phyloP scores from a whole-genome alignment of 2,797 vertebrate species.

The Takifugu rubripes region DNA sequence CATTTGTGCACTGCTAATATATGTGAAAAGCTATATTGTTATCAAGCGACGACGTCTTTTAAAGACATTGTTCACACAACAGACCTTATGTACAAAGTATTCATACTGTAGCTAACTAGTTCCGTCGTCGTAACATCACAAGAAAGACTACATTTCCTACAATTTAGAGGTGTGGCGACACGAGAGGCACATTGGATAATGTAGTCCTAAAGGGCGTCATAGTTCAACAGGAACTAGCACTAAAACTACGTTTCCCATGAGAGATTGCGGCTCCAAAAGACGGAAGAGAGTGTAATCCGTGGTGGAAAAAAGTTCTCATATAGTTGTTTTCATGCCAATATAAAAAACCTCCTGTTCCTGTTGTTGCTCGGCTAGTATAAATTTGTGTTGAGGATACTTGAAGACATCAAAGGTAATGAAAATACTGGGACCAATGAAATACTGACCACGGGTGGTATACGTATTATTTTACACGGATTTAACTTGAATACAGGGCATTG shows the following conservation, averaged over 20 bases:
- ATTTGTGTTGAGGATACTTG: slow-evolving; percentile 23
- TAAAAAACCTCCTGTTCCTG: slow-evolving; percentile 33
- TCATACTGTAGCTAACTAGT: slow-evolving; percentile 4
- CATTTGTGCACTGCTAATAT: neutral
- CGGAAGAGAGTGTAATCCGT: slow-evolving; percentile 53
- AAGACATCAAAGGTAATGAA: slow-evolving; percentile 46
- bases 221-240: rapidly evolving
- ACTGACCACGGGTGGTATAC: neutral
- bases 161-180: rapidly evolving
- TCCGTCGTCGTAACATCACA: slow-evolving; percentile 49
- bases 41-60: neutral
- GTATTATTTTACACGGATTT: neutral
- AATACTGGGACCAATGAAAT: neutral
- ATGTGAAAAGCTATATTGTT: slow-evolving; percentile 4
- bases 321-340: slow-evolving; percentile 51
- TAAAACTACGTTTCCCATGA: slow-evolving; percentile 51
- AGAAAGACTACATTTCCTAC: slow-evolving; percentile 43
- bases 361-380: slow-evolving; percentile 13
- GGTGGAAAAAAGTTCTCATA: slow-evolving; percentile 71
- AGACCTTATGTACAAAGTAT: too few species aligned
- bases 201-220: slow-evolving; percentile 32
- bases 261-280: neutral
- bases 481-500: neutral
- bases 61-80: too few species aligned
- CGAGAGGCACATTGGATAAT: slow-evolving; percentile 1